phyloP scores from a whole-genome alignment of 2,888 invertebrate genomes.

The Xestia c-nigrum region DNA sequence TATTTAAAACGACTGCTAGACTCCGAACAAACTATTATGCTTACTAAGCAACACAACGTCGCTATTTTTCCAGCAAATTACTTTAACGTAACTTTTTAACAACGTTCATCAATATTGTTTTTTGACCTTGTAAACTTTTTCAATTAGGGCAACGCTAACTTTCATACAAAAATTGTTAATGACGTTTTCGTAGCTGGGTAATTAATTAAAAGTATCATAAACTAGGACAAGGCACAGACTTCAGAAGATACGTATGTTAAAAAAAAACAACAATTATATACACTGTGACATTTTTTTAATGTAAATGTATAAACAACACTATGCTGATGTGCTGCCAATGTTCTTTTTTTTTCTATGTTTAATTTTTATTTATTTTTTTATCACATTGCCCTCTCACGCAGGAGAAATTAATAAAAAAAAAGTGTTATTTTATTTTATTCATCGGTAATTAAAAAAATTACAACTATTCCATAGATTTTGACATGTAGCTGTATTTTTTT shows the following conservation, averaged over 20 bases:
- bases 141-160: slow-evolving; percentile 49
- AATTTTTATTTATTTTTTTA: no score
- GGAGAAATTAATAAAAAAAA: no score
- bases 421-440: no score
- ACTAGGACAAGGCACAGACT: slow-evolving; percentile 23
- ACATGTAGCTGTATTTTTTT: no score
- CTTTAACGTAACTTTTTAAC: slow-evolving; percentile 45
- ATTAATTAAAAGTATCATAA: slow-evolving; percentile 52
- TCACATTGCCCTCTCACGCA: no score
- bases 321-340: no score
- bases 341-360: no score
- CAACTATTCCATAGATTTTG: no score
- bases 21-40: background rate
- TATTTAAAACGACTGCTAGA: background rate
- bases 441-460: no score
- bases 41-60: background rate
- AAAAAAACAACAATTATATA: no score
- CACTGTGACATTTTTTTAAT: no score
- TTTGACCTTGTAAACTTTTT: slow-evolving; percentile 56
- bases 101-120: slow-evolving; percentile 50
- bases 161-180: slow-evolving; percentile 56
- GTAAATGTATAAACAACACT: no score
- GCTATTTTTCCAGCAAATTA: slow-evolving; percentile 26
- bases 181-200: slow-evolving; percentile 40
- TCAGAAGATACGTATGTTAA: background rate